These are phyloP conservation scores for Phocides pigmalion DNA, from an alignment of 1,140 invertebrate genomes.

Conservation along the genomic window DNA sequence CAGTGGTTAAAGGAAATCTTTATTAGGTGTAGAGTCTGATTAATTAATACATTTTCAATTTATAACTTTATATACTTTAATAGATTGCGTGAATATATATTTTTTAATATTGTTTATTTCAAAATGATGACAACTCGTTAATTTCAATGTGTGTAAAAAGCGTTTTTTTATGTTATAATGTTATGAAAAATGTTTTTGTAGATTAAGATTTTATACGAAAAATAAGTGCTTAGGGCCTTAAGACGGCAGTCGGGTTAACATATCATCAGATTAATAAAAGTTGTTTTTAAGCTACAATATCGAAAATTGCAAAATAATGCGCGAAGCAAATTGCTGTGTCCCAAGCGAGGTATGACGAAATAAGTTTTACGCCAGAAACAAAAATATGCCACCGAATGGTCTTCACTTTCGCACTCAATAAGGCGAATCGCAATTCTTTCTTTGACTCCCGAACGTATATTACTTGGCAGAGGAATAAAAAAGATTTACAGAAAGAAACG, in stretches of 20 bases:
- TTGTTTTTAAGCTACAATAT: constrained; percentile 37
- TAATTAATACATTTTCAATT: too few relatives aligned
- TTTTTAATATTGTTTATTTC: too few relatives aligned
- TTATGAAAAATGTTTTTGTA: neutral
- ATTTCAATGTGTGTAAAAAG: too few relatives aligned
- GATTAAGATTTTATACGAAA: neutral
- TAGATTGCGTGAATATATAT: too few relatives aligned
- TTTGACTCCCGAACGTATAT: constrained; percentile 41
- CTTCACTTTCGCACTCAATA: constrained; percentile 54
- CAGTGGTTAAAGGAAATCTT: too few relatives aligned
- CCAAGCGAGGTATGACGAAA: constrained; percentile 47
- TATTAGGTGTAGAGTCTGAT: too few relatives aligned
- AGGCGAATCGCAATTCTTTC: constrained; percentile 49
- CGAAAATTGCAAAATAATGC: constrained; percentile 44
- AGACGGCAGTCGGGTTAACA: constrained; percentile 35
- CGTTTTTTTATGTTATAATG: too few relatives aligned
- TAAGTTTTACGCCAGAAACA: constrained; percentile 37
- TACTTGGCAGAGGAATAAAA: constrained; percentile 44
- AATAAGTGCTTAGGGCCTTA: constrained; percentile 40
- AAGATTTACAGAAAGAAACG: constrained; percentile 50
- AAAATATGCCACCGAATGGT: constrained; percentile 45
- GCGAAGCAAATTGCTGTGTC: constrained; percentile 45
- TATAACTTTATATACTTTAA: too few relatives aligned
- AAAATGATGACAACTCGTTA: too few relatives aligned
- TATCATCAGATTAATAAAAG: constrained; percentile 48